Evolutionary conservation across 2,113 vertebrate genomes (phyloP).

Genomic region (Paralichthys olivaceus): DNA sequence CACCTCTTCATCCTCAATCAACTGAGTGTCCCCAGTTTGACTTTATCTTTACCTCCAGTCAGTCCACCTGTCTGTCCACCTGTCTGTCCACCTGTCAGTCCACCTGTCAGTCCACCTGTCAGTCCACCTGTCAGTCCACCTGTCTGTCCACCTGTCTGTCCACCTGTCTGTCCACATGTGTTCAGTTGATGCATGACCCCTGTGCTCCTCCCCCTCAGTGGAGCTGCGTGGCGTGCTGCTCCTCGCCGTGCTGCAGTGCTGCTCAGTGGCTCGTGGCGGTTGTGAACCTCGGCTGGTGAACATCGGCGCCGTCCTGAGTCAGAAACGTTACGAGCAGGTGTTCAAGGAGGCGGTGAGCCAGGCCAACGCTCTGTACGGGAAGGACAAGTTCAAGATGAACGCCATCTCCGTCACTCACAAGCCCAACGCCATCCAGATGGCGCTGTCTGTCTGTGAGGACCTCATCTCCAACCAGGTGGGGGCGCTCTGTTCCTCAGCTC

Average conservation of each 20-base stretch:
- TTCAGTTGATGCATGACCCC: no score
- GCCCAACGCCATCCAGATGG: constrained; percentile 98
- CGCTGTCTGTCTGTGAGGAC: constrained; percentile 96
- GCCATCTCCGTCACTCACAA: constrained; percentile 98
- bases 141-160: not conserved
- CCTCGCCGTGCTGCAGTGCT: constrained; percentile 89
- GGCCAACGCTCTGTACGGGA: constrained; percentile 91
- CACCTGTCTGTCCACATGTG: not conserved
- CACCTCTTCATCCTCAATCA: not conserved
- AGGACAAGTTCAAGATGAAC: constrained; percentile 95
- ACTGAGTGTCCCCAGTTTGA: no score
- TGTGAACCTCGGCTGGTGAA: constrained; percentile 94
- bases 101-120: not conserved
- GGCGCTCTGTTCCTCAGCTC: not conserved
- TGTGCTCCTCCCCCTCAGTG: constrained; percentile 50
- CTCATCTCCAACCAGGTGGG: constrained; percentile 97
- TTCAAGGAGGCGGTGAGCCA: constrained; percentile 94
- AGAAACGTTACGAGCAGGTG: constrained; percentile 94
- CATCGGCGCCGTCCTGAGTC: constrained; percentile 94
- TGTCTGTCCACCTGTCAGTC: not conserved
- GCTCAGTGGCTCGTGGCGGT: constrained; percentile 88
- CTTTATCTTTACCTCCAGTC: not conserved
- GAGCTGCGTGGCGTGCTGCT: constrained; percentile 77
- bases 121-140: no score
- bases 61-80: not conserved